Conservation (phyloP, 2,113 vertebrate genomes). For the Hyaena hyaena region DNA sequence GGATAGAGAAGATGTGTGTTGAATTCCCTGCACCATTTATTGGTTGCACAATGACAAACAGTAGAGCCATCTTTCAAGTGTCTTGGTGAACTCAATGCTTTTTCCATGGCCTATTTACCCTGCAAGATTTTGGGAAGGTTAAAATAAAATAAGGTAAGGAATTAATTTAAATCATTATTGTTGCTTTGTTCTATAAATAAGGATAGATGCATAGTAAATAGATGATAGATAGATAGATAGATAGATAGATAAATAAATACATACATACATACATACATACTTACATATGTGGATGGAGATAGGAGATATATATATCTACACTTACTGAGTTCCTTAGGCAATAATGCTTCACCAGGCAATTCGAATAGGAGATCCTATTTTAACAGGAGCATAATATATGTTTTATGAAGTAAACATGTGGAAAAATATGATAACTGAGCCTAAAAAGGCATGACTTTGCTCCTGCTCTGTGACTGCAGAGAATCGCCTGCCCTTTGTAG, state of each 20-base stretch:
- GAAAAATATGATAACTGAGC: conserved; percentile 42
- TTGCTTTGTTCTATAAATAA: background rate
- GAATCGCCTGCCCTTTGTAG: too few species aligned
- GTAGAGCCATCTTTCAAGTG: background rate
- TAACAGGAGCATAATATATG: background rate
- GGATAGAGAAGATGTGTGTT: background rate
- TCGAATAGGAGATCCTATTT: too few species aligned
- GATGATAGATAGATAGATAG: background rate
- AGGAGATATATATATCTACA: too few species aligned
- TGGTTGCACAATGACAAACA: background rate
- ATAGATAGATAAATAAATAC: too few species aligned
- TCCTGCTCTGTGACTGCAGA: too few species aligned
- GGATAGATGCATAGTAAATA: background rate
- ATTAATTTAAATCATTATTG: too few species aligned
- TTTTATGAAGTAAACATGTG: conserved; percentile 44
- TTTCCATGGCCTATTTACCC: background rate
- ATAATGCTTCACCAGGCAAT: too few species aligned
- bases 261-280: background rate
- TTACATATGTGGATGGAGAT: too few species aligned
- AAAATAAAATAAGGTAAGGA: too few species aligned
- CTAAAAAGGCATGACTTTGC: conserved; percentile 20
- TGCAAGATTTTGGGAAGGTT: too few species aligned
- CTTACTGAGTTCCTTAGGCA: too few species aligned
- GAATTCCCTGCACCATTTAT: background rate
- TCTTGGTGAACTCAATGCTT: background rate